Base-by-base conservation (phyloP, 2,888 invertebrate genomes). In the Deladenus siricidicola region DNA sequence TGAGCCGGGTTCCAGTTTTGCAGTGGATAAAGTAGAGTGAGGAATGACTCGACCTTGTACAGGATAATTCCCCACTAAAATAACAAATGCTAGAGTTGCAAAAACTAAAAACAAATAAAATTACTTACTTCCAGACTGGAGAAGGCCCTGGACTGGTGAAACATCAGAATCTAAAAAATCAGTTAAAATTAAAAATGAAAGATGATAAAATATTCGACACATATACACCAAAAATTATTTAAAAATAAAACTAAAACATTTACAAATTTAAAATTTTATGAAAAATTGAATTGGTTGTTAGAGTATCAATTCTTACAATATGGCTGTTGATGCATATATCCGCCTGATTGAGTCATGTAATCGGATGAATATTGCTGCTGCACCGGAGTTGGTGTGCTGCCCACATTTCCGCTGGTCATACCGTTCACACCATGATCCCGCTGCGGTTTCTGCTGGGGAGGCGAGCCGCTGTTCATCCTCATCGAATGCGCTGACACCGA, bases 361-460 rank as follows among this genome's bases (percentile, higher is more conserved):
- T n/a, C n/a, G n/a, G n/a, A n/a, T n/a, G n/a, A n/a, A n/a, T n/a
- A n/a, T n/a, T n/a, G n/a, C n/a, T n/a, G n/a, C n/a, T n/a, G 14
- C 14, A 14, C 39, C 39, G 6, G 39, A 34, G n/a, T n/a, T n/a
- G n/a, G n/a, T n/a, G n/a, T n/a, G n/a, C n/a, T n/a, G n/a, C n/a
- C n/a, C n/a, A n/a, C n/a, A n/a, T n/a, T n/a, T n/a, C n/a, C n/a
- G n/a, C n/a, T n/a, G n/a, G n/a, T n/a, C n/a, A n/a, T n/a, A n/a
- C n/a, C n/a, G n/a, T n/a, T n/a, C n/a, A n/a, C n/a, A n/a, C n/a
- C n/a, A n/a, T n/a, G n/a, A n/a, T n/a, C n/a, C n/a, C n/a, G n/a
- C n/a, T n/a, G n/a, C 28, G 48, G 56, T 19, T 50, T 24, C 56
- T 39, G 34, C 24, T 56, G 39, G 8, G 19, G 24, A 17, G 50